A percentile compares a stretch with the other conserved stretches of the same genome.
Conservation (phyloP, 2,797 vertebrate genomes). For the Tadarida brasiliensis region DNA sequence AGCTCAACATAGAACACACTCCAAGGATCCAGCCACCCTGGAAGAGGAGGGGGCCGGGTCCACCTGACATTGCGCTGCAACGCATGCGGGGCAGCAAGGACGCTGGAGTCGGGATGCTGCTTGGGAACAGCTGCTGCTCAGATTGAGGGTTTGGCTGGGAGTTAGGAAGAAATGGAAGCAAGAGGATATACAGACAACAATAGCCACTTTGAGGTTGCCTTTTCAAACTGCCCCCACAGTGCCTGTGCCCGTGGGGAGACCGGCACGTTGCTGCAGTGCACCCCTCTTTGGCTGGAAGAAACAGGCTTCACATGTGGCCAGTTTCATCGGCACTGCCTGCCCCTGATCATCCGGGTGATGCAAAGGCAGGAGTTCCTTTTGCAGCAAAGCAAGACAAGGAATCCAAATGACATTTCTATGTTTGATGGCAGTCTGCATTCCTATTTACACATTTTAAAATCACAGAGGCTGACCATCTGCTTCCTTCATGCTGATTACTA, state of each 20-base stretch:
- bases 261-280: background rate
- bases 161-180: background rate
- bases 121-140: background rate
- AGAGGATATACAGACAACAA: background rate
- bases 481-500: constrained; percentile 81
- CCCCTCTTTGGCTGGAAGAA: background rate
- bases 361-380: constrained; percentile 73
- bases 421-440: constrained; percentile 82
- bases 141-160: background rate
- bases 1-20: constrained; percentile 41
- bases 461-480: constrained; percentile 82
- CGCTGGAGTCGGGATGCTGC: background rate
- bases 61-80: background rate
- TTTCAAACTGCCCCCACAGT: background rate
- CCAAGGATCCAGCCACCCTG: constrained; percentile 23
- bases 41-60: constrained; percentile 59
- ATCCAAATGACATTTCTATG: constrained; percentile 80
- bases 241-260: background rate
- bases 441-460: constrained; percentile 85
- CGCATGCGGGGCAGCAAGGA: background rate
- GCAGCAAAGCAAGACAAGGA: constrained; percentile 63
- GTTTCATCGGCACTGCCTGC: constrained; percentile 64
- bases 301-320: constrained; percentile 51
- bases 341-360: constrained; percentile 38
- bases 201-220: background rate